These are phyloP conservation scores for Buathra laborator DNA, from an alignment of 2,888 invertebrate genomes.

Conservation along the genomic window DNA sequence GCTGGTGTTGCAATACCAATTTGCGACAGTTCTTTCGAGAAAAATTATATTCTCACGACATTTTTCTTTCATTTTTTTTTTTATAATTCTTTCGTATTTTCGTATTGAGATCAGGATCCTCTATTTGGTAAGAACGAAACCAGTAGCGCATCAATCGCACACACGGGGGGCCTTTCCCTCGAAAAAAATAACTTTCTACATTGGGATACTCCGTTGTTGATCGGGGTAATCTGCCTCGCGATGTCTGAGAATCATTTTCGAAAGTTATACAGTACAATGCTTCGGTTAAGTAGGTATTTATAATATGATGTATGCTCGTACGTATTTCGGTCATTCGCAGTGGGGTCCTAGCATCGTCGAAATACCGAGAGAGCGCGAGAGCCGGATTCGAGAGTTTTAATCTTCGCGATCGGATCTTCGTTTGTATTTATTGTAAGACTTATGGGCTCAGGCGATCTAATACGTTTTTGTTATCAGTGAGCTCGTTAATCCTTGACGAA, in stretches of 20 bases:
- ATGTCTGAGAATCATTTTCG: slow-evolving; percentile 28
- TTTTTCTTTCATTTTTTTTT: slow-evolving; percentile 10
- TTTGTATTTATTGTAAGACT: neutral
- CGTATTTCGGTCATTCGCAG: slow-evolving; percentile 36
- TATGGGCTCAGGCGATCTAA: neutral
- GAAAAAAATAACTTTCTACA: slow-evolving; percentile 62
- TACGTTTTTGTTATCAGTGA: neutral
- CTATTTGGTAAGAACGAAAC: slow-evolving; percentile 13
- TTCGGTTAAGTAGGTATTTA: neutral
- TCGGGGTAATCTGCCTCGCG: slow-evolving; percentile 23
- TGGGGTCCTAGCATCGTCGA: neutral
- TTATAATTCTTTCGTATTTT: neutral
- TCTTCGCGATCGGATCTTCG: neutral
- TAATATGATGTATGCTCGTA: neutral
- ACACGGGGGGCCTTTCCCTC: slow-evolving; percentile 41
- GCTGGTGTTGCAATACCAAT: slow-evolving; percentile 40
- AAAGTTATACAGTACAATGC: slow-evolving; percentile 44
- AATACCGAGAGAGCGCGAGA: neutral
- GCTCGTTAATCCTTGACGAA: slow-evolving; percentile 1
- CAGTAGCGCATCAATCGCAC: neutral
- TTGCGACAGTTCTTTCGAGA: neutral
- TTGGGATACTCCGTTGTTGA: slow-evolving; percentile 9
- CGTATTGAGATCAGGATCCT: slow-evolving; percentile 11
- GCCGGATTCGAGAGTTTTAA: neutral
- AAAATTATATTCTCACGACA: slow-evolving; percentile 10